Base-by-base conservation (phyloP, 2,797 vertebrate species). In the Hemibagrus guttatus region DNA sequence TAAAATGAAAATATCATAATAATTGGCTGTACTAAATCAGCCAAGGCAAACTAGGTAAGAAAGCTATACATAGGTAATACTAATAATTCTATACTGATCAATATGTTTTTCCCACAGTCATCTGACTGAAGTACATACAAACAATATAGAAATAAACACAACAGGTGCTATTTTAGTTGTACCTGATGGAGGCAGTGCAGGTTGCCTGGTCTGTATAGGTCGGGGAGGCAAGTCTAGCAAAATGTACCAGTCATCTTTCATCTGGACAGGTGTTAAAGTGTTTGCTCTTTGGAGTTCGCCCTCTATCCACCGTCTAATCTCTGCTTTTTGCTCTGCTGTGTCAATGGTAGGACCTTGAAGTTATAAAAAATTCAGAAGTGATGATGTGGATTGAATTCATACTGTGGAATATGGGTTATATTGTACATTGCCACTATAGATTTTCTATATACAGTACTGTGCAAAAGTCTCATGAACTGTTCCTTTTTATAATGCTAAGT, bases 201-300 rank as follows among this genome's bases (percentile, higher is more conserved):
- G 28, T 58, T 79, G 56, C 0, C 26, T 71, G 35, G 42, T 64
- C 82, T 35, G 64, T 28, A 28, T 26, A 31, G 81, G 23, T 68
- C 17, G 59, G 23, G 86, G 66, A 56, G 28, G 75, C 28, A 42
- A 31, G 6, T 85, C 78, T 68, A 87, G 58, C 9, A 81, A 72
- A 66, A 35, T 58, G 16, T 88, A 42, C 87, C 78, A 85, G 69
- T 84, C 49, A 21, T 85, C 87, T 59, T 76, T 75, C 31, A 68
- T 64, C 58, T 82, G 49, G 79, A 82, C 56, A 46, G 79, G 68
- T 35, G 42, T 42, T 1, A 61, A 0, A 56, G 39, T 35, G 26
- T 64, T 14, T 31, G n/a, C 61, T 54, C 59, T 82, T n/a, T 64
- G 66, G 19, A 21, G 42, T 71, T 72, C 13, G n/a, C 49, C 79